These are phyloP conservation scores for Alauda arvensis DNA, from an alignment of 2,797 vertebrate species.

Conservation along the genomic window DNA sequence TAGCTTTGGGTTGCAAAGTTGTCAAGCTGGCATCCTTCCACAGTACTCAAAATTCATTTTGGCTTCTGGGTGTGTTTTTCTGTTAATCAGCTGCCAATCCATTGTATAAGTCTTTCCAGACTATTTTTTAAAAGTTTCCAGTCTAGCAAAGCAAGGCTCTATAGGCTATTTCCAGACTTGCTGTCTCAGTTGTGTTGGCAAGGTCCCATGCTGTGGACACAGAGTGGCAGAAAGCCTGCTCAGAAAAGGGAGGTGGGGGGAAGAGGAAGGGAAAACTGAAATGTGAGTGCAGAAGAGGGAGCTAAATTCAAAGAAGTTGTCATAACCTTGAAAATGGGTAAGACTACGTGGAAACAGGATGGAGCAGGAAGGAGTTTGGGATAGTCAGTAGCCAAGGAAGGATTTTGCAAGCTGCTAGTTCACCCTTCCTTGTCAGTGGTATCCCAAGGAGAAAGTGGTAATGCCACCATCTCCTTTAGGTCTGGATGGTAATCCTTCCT, in stretches of 20 bases:
- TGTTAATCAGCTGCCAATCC: slow-evolving; percentile 52
- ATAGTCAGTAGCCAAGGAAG: background rate
- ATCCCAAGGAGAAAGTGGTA: background rate
- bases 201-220: background rate
- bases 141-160: slow-evolving; percentile 24
- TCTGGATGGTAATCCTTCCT: background rate
- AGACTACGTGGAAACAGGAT: background rate
- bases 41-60: slow-evolving; percentile 28
- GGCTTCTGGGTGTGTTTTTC: slow-evolving; percentile 40
- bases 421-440: background rate
- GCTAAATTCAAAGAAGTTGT: background rate
- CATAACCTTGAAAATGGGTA: background rate
- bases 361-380: background rate
- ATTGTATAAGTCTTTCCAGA: slow-evolving; percentile 59
- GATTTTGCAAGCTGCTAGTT: background rate
- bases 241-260: background rate
- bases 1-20: background rate
- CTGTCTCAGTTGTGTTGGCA: slow-evolving; percentile 39
- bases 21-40: slow-evolving; percentile 7
- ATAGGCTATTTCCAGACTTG: slow-evolving; percentile 49
- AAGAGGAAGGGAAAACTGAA: background rate
- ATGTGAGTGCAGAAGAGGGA: background rate
- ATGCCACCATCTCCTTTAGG: background rate
- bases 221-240: background rate
- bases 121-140: slow-evolving; percentile 53